Evolutionary conservation across 2,888 invertebrate species (phyloP), one percentile per base, ranked within the genome.

Genomic region (Alentia gelatinosa): DNA sequence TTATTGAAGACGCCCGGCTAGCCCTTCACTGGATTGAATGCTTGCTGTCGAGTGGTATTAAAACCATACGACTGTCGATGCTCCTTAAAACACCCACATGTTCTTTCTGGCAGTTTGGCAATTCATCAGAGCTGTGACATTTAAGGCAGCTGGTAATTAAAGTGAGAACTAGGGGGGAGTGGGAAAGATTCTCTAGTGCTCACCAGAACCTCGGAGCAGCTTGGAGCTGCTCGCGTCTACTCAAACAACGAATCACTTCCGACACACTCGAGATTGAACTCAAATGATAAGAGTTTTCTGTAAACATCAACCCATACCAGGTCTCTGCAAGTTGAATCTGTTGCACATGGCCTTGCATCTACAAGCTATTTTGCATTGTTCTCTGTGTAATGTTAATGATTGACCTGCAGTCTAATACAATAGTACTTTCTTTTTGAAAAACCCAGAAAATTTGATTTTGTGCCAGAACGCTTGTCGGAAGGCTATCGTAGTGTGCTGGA

Each of bases 131-230:
- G 79, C 39, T 19, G 15, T 79, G 79, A 79, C 79, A 79, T 79
- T 79, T 39, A 79, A 39, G 79, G 37, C 79, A 79, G 79, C 79
- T 79, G 79, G 79, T 79, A 79, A 79, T 79, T 79, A 79, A 79
- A n/a, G 12, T 35, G 79, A 79, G n/a, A 39, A 39, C 79, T 37
- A 19, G 35, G 7, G 37, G n/a, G n/a, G n/a, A n/a, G n/a, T n/a
- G n/a, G n/a, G n/a, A n/a, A n/a, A n/a, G n/a, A n/a, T n/a, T n/a
- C n/a, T n/a, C n/a, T n/a, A n/a, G n/a, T n/a, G n/a, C n/a, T n/a
- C n/a, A n/a, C 23, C 19, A 19, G 79, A 79, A 39, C 79, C 23
- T 79, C 79, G 1, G 19, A 26, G 26, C 26, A 33, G 74, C 30
- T 74, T 15, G 26, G 33, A 33, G 74, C 74, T 15, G 26, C 74